A percentile compares a stretch with the other conserved stretches of the same genome.
These are phyloP conservation scores for Drosophila parthenogenetica DNA, from an alignment of 2,888 invertebrate species.

Conservation along the genomic window DNA sequence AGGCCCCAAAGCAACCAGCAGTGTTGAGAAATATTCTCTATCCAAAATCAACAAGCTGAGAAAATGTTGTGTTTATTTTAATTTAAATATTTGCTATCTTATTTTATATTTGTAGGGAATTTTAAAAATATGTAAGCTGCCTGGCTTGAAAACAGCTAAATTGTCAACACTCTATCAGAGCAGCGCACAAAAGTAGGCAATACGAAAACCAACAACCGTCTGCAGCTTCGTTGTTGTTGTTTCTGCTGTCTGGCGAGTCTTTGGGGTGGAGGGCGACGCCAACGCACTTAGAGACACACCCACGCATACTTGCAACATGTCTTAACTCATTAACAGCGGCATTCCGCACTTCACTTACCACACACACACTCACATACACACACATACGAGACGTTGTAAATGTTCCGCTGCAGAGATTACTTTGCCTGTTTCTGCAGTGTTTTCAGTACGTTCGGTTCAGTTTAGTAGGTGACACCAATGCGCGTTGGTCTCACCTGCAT, in stretches of 20 bases:
- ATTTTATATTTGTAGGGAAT: background rate
- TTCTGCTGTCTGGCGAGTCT: conserved; percentile 49
- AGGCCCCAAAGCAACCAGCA: background rate
- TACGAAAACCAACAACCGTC: conserved; percentile 40
- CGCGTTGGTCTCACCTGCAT: conserved; percentile 50
- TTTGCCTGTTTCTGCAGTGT: conserved; percentile 52
- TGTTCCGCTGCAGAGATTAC: conserved; percentile 66
- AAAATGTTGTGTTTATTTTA: background rate
- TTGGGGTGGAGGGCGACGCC: conserved; percentile 43
- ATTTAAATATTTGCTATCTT: background rate
- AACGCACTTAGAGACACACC: conserved; percentile 65
- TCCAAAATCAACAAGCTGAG: no score
- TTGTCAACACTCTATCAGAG: conserved; percentile 5
- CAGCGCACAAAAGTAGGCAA: conserved; percentile 71
- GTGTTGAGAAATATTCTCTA: background rate
- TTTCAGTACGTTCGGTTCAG: conserved; percentile 41
- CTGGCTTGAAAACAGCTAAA: background rate
- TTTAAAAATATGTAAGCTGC: background rate
- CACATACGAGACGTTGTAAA: conserved; percentile 34
- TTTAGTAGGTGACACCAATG: conserved; percentile 78
- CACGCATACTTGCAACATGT: conserved; percentile 28
- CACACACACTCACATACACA: background rate
- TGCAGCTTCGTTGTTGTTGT: conserved; percentile 28
- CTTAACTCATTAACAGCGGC: conserved; percentile 73
- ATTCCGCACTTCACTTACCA: conserved; percentile 17